These are phyloP conservation scores for Leptopilina syphax DNA, from an alignment of 2,888 invertebrate genomes.

Conservation along the genomic window DNA sequence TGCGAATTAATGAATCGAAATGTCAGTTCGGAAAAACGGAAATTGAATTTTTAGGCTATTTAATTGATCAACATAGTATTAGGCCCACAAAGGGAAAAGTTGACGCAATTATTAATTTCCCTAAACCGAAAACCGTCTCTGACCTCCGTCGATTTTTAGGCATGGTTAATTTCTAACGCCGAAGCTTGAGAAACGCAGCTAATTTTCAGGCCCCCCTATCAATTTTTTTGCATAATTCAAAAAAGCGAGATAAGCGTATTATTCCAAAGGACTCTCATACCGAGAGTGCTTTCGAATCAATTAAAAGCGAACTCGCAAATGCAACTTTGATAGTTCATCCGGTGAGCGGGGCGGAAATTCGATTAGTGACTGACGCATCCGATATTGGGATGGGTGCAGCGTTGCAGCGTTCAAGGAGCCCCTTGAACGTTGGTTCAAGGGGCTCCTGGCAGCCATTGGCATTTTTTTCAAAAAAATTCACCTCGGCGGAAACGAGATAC, in stretches of 20 bases:
- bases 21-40: neutral
- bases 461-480: too few relatives aligned
- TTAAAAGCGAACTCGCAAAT: neutral
- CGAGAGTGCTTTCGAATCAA: neutral
- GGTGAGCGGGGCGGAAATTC: neutral
- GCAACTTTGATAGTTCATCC: neutral
- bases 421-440: too few relatives aligned
- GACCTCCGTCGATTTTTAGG: neutral
- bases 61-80: neutral
- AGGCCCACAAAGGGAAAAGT: neutral
- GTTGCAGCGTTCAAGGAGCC: too few relatives aligned
- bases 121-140: neutral
- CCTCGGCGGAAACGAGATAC: slow-evolving; percentile 2
- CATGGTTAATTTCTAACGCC: neutral
- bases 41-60: neutral
- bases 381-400: too few relatives aligned
- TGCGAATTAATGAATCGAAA: neutral
- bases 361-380: neutral
- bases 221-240: neutral
- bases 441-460: too few relatives aligned
- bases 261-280: neutral
- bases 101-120: neutral
- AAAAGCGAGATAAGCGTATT: neutral
- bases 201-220: neutral
- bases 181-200: neutral